phyloP scores from a whole-genome alignment of 2,113 vertebrate genomes.

The Pelusios castaneus region DNA sequence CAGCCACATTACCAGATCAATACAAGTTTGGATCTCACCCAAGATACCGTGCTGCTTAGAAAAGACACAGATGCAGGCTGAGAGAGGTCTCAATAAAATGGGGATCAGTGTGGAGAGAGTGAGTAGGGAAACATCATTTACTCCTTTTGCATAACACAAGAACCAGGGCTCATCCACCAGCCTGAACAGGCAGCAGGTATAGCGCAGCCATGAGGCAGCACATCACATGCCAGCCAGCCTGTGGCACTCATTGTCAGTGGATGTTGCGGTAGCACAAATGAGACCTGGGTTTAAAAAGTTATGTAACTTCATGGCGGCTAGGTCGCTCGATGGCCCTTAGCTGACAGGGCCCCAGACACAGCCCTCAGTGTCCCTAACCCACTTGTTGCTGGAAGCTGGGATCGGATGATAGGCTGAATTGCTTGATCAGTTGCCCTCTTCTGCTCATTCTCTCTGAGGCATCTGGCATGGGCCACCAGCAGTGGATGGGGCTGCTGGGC shows the following conservation, averaged over 20 bases:
- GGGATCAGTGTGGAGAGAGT: neutral
- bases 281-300: neutral
- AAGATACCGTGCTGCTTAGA: neutral
- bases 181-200: neutral
- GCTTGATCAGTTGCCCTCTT: neutral
- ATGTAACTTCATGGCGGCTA: neutral
- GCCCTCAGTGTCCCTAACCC: neutral
- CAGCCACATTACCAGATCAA: too few relatives aligned
- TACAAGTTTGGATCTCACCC: too few relatives aligned
- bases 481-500: too few relatives aligned
- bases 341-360: neutral
- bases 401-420: neutral
- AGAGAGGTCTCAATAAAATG: neutral
- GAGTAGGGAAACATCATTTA: neutral
- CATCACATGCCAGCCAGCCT: too few relatives aligned
- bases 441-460: neutral
- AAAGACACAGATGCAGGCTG: too few relatives aligned
- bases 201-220: neutral
- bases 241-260: too few relatives aligned
- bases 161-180: neutral
- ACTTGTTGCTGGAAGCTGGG: too few relatives aligned
- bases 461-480: neutral
- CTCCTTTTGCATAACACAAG: neutral
- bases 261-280: neutral
- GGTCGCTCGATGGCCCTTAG: neutral